Percentiles rank a stretch among this genome's conserved stretches.
These are phyloP conservation scores for Pangasius larnaudii DNA, from an alignment of 2,797 vertebrate species.

Conservation along the genomic window DNA sequence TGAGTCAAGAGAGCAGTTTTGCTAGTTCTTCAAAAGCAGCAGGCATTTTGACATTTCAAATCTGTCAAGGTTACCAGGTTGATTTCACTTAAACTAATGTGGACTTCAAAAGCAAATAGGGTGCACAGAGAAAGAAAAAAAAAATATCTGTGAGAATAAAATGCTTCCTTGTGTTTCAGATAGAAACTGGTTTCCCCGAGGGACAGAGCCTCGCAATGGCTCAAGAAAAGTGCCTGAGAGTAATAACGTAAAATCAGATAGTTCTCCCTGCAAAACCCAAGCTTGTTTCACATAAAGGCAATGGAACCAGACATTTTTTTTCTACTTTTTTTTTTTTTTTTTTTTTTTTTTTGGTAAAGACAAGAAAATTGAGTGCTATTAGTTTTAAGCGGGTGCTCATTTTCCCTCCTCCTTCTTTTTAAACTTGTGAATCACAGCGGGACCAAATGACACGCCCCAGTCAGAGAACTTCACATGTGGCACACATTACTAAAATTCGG, in stretches of 20 bases:
- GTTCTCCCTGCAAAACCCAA: constrained; percentile 56
- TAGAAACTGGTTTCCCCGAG: constrained; percentile 44
- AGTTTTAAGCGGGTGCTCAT: constrained; percentile 71
- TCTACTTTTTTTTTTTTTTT: constrained; percentile 45
- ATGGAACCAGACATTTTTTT: constrained; percentile 66
- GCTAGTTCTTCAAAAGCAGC: constrained; percentile 47
- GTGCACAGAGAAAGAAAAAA: not conserved
- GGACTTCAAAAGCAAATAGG: constrained; percentile 55
- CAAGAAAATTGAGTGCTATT: constrained; percentile 80
- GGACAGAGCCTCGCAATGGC: constrained; percentile 48
- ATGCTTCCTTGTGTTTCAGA: constrained; percentile 65
- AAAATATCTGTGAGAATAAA: constrained; percentile 62
- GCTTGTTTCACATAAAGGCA: constrained; percentile 65
- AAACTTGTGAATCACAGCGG: constrained; percentile 66
- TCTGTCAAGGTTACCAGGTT: constrained; percentile 53
- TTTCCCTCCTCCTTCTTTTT: constrained; percentile 49
- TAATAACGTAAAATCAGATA: constrained; percentile 68
- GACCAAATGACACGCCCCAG: constrained; percentile 73
- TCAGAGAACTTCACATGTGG: constrained; percentile 76
- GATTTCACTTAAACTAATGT: constrained; percentile 63
- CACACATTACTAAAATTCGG: constrained; percentile 74
- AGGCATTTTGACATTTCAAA: constrained; percentile 43
- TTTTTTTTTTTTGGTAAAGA: constrained; percentile 61
- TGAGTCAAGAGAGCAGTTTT: constrained; percentile 8
- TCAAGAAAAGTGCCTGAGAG: constrained; percentile 53